A percentile compares a stretch with the other conserved stretches of the same genome.
phyloP scores from a whole-genome alignment of 2,113 vertebrate species.

The Rhinopithecus roxellana region DNA sequence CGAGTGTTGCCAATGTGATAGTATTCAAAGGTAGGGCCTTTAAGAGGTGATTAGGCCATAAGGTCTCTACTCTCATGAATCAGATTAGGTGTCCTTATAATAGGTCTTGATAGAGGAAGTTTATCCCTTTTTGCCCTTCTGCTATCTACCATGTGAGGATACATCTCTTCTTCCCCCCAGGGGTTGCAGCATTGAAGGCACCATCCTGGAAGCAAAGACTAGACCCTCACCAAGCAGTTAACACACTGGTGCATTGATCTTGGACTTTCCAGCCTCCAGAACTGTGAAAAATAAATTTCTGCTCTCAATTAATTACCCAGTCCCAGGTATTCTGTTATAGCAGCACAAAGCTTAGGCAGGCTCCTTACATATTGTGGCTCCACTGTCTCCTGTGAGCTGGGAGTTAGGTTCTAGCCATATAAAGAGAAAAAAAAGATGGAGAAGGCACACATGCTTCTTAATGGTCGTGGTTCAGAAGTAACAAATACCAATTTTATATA shows the following conservation, averaged over 20 bases:
- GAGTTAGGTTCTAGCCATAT: background rate
- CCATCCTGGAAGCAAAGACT: background rate
- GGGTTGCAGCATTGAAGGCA: background rate
- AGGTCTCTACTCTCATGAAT: background rate
- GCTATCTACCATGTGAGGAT: background rate
- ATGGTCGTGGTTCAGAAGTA: background rate
- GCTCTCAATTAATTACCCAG: background rate
- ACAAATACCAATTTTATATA: background rate
- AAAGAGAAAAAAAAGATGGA: background rate
- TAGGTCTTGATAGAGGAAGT: background rate
- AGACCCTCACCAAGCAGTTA: background rate
- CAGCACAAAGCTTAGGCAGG: background rate
- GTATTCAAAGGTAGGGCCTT: background rate
- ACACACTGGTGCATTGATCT: background rate
- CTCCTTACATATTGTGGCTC: background rate
- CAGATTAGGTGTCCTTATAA: background rate
- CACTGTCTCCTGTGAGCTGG: background rate
- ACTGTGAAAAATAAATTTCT: background rate
- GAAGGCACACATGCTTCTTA: background rate
- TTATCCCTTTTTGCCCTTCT: background rate
- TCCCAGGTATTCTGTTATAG: background rate
- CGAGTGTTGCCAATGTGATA: background rate
- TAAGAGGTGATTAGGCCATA: background rate
- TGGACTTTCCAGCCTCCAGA: background rate
- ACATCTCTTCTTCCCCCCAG: background rate